Evolutionary conservation across 2,888 invertebrate genomes (phyloP), one percentile per base, ranked within the genome.

Genomic region (Agonopterix heracliana): DNA sequence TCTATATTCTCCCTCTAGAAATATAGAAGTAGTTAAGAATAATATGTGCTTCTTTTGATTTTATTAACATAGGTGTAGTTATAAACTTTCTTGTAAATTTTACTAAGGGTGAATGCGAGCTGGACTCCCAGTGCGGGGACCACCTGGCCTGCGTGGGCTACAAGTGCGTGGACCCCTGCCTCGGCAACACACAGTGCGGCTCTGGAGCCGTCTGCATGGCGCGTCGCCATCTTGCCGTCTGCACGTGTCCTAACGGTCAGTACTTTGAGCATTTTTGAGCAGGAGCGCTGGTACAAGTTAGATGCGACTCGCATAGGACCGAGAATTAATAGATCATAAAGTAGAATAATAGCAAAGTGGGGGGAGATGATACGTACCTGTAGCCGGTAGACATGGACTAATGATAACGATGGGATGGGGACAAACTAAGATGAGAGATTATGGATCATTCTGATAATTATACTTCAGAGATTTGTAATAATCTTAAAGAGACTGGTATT

Each of bases 71-170:
- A n/a, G n/a, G n/a, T n/a, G n/a, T n/a, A n/a, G n/a, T n/a, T n/a
- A n/a, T n/a, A n/a, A n/a, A n/a, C n/a, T n/a, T n/a, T 17, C 5
- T 26, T 26, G 26, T 26, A 26, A 26, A 26, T 26, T 26, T 26
- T 26, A 26, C 45, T 34, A 81, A 93, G 79, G 96, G 96, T 54
- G 95, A 96, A 79, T 96, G 96, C 61, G 89, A 92, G 55, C 87
- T 91, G 52, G 95, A 96, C 74, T 89, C 89, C 3, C 94, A 96
- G 68, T 96, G 96, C 65, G 78, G 92, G 0, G 93, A 94, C 63
- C 91, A 92, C 69, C 86, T 92, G 55, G 94, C 94, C 34, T 96
- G 96, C 73, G 93, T 94, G 46, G 93, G 94, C 64, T 95, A 93
- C 77, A 89, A 90, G 70, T 94, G 92, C 76, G 90, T 91, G 52